Conservation (phyloP, 2,113 vertebrate genomes). For the Prietella phreatophila region DNA sequence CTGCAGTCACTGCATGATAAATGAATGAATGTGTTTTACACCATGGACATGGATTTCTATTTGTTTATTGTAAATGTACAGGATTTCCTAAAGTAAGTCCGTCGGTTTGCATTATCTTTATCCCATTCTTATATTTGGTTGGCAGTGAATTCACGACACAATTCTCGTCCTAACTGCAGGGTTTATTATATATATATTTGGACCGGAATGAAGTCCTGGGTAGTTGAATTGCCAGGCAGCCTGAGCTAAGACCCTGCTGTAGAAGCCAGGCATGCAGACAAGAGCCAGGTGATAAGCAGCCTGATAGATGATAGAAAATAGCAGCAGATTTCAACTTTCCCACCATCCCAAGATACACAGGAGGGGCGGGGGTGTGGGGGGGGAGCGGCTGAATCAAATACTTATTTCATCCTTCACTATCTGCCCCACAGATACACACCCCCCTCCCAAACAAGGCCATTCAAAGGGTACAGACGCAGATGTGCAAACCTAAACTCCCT, state of each 20-base stretch:
- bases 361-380: conserved; percentile 8
- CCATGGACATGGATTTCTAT: not conserved
- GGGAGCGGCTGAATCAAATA: conserved; percentile 51
- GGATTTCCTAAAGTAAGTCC: not conserved
- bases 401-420: conserved; percentile 58
- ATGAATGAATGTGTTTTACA: conserved; percentile 37
- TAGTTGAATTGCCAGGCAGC: conserved; percentile 47
- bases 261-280: conserved; percentile 81
- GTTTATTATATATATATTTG: not conserved
- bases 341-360: conserved; percentile 76
- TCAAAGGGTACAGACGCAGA: conserved; percentile 37
- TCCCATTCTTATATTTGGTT: not conserved
- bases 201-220: conserved; percentile 40
- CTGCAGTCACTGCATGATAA: not conserved
- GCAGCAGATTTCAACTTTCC: conserved; percentile 97
- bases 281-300: conserved; percentile 84
- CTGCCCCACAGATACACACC: conserved; percentile 29
- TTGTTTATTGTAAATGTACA: not conserved
- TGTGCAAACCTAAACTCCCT: conserved; percentile 17
- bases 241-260: conserved; percentile 78
- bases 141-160: not conserved
- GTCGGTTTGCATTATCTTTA: not conserved
- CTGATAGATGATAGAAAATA: conserved; percentile 92
- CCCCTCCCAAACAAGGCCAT: conserved; percentile 47
- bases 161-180: not conserved